A percentile compares a stretch with the other conserved stretches of the same genome.
phyloP scores from a whole-genome alignment of 2,797 vertebrate species.

The Lateolabrax maculatus region DNA sequence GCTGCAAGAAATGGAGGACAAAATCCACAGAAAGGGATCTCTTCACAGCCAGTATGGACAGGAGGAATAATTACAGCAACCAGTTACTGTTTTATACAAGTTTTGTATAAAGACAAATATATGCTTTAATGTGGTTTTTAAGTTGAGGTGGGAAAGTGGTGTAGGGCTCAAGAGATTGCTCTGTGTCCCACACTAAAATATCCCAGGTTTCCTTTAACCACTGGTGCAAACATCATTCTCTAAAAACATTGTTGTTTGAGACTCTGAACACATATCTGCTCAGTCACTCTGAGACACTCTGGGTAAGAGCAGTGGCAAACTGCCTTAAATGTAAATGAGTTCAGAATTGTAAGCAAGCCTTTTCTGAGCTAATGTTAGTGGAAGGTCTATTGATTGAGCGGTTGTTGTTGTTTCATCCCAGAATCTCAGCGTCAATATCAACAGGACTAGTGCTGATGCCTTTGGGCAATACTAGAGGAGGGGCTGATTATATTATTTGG shows the following conservation, averaged over 20 bases:
- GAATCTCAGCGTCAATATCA: slow-evolving; percentile 40
- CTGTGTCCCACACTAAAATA: not conserved
- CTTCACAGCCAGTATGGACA: not conserved
- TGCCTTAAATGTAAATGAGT: slow-evolving; percentile 62
- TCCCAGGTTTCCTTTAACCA: not conserved
- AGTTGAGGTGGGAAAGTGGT: not conserved
- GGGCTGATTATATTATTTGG: slow-evolving; percentile 61
- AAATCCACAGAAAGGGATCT: not conserved
- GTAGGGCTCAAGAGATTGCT: not conserved
- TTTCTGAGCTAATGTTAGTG: slow-evolving; percentile 44
- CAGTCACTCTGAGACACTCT: slow-evolving; percentile 38
- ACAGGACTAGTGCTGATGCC: slow-evolving; percentile 20
- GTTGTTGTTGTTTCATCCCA: slow-evolving; percentile 48
- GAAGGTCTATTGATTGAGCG: slow-evolving; percentile 50
- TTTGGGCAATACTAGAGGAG: slow-evolving; percentile 29
- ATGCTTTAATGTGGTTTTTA: not conserved
- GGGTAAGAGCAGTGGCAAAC: slow-evolving; percentile 35
- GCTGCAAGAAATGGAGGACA: not conserved
- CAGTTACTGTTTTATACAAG: not conserved
- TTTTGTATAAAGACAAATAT: not conserved
- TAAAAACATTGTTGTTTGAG: slow-evolving; percentile 16
- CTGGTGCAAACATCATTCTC: not conserved
- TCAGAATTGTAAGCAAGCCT: slow-evolving; percentile 51
- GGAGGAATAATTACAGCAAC: not conserved
- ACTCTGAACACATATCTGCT: slow-evolving; percentile 48